phyloP scores from a whole-genome alignment of 2,888 invertebrate genomes.

The Eupithecia inturbata region DNA sequence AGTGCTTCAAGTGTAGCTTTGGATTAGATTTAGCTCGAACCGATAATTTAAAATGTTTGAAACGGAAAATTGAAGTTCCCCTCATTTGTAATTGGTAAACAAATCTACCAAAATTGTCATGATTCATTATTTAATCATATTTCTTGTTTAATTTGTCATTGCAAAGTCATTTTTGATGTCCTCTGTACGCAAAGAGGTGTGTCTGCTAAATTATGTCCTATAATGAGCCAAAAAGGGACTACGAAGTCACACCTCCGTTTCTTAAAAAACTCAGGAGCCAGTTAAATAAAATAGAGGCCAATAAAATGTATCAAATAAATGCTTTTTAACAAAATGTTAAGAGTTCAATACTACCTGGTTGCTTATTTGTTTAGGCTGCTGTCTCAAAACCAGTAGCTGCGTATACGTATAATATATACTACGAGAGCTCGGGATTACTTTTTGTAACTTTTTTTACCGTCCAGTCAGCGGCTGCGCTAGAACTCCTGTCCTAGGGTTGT shows the following conservation, averaged over 20 bases:
- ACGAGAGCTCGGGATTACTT: slow-evolving; percentile 66
- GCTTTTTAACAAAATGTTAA: slow-evolving; percentile 76
- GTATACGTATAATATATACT: slow-evolving; percentile 69
- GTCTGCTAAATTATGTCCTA: background rate
- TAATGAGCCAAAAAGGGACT: background rate
- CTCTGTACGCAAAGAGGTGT: background rate
- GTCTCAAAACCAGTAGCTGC: slow-evolving; percentile 81
- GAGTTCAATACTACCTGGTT: slow-evolving; percentile 77
- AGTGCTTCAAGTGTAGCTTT: slow-evolving; percentile 43
- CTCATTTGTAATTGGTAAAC: background rate
- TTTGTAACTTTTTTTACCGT: slow-evolving; percentile 78
- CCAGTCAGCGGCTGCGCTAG: slow-evolving; percentile 77
- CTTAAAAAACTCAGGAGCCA: slow-evolving; percentile 23
- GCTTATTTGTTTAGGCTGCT: slow-evolving; percentile 82
- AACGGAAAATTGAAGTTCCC: slow-evolving; percentile 17
- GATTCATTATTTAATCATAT: background rate
- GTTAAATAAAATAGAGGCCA: slow-evolving; percentile 47
- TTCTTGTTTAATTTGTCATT: slow-evolving; percentile 5
- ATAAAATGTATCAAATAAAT: slow-evolving; percentile 77
- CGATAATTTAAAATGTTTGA: slow-evolving; percentile 33
- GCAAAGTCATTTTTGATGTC: background rate
- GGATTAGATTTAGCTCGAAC: slow-evolving; percentile 38
- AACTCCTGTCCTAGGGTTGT: slow-evolving; percentile 66
- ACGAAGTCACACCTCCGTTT: slow-evolving; percentile 7
- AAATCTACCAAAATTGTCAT: background rate